phyloP scores from a whole-genome alignment of 1,140 invertebrate species.

The Drosophila ananassae region DNA sequence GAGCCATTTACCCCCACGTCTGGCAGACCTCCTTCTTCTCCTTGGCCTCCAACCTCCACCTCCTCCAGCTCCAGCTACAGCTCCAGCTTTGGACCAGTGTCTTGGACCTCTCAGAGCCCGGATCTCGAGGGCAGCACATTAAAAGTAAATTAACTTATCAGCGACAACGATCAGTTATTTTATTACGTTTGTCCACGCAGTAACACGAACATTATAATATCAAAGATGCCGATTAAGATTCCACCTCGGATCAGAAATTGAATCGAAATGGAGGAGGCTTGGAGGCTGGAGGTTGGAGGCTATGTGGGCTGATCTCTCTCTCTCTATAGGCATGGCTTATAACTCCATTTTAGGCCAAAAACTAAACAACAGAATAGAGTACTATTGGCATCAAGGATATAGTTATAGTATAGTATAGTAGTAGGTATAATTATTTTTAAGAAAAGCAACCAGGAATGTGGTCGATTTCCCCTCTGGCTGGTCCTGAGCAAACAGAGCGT shows the following conservation, averaged over 20 bases:
- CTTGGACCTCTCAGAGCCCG: background rate
- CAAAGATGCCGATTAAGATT: constrained; percentile 83
- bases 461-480: constrained; percentile 27
- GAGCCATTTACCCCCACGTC: constrained; percentile 72
- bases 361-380: no score
- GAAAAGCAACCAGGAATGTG: background rate
- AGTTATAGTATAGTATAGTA: background rate
- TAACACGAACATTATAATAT: constrained; percentile 84
- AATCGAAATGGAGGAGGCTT: background rate
- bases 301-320: background rate
- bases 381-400: no score
- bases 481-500: constrained; percentile 54
- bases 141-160: constrained; percentile 84
- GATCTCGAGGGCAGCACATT: constrained; percentile 73
- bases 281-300: background rate
- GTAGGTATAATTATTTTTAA: background rate
- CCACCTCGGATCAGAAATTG: constrained; percentile 22
- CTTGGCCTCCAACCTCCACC: constrained; percentile 1
- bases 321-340: no score
- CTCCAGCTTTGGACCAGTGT: no score
- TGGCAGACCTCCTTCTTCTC: constrained; percentile 2
- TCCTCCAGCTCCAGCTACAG: constrained; percentile 4
- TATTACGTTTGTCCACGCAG: constrained; percentile 84
- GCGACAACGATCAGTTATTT: constrained; percentile 84
- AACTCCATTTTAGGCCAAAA: no score